Base-by-base conservation (phyloP, 2,113 vertebrate species). In the Chitala chitala region DNA sequence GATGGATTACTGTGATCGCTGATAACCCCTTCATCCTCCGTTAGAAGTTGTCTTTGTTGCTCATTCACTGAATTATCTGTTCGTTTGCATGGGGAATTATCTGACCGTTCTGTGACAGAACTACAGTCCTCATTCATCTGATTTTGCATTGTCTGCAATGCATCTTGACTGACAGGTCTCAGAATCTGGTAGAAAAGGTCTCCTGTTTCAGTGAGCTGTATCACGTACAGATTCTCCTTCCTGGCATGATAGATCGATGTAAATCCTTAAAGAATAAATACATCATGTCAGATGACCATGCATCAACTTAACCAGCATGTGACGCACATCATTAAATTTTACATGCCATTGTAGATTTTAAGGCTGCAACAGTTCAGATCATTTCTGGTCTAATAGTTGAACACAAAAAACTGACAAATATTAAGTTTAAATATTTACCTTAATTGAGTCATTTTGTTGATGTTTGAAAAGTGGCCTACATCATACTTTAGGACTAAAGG, bases 101-200 rank as follows among this genome's bases (percentile, higher is more conserved):
- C 36, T 1, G 36, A 58, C 1, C 3, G 15, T 4, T 1, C 0
- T 0, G n/a, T 9, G 17, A 4, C 24, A 53, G 53, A 13, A n/a
- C n/a, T n/a, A n/a, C n/a, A n/a, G 8, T 17, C 24, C 20, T 3
- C 59, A 13, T 54, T 24, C 1, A 8, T 64, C 12, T 74, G 26
- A 13, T 3, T 33, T 17, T 46, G 8, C 13, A 31, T 33, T 36
- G 55, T 40, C 33, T 61, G 12, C 24, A 26, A 24, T 12, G 38
- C 29, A 4, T 69, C 36, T 1, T 70, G 29, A 7, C 12, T 24
- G 4, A 9, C 38, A 0, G 42, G 73, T 71, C 81, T 74, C 0
- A 97, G 85, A 10, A 75, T 79, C 81, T 97, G 96, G 65, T 88
- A 91, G 84, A 98, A 98, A 42, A 96, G 0, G 0, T 98, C 96